Evolutionary conservation across 2,113 vertebrate genomes (phyloP).

Genomic region (Charadrius vociferus): DNA sequence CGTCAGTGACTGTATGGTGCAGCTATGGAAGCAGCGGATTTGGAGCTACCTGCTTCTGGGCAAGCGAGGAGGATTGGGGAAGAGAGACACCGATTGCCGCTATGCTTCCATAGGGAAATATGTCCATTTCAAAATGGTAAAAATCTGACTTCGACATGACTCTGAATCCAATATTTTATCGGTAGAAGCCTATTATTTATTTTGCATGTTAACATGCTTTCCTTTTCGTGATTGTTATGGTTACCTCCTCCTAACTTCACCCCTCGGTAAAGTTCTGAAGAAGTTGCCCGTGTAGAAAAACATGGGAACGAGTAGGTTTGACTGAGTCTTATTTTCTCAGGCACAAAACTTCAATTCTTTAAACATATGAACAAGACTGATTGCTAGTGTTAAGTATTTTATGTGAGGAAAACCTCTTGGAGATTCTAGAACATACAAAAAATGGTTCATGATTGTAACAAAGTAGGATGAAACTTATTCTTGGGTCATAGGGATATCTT

Average conservation of each 20-base stretch:
- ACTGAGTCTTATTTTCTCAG: not conserved
- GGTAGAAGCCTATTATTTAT: not conserved
- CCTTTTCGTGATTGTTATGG: not conserved
- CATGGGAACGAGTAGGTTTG: not conserved
- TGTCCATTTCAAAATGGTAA: not conserved
- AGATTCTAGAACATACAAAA: not conserved
- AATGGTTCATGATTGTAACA: not conserved
- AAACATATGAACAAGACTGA: not conserved
- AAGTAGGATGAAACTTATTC: not conserved
- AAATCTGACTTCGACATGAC: not conserved
- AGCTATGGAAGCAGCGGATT: not conserved
- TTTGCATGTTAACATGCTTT: not conserved
- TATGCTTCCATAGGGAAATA: not conserved
- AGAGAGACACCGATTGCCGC: not conserved
- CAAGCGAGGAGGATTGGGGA: not conserved
- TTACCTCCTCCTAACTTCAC: not conserved
- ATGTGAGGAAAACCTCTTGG: not conserved
- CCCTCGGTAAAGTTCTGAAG: not conserved
- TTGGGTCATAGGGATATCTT: not conserved
- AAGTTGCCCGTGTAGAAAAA: not conserved
- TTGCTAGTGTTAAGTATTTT: not conserved
- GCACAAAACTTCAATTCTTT: not conserved
- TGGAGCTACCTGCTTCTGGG: not conserved
- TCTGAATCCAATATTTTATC: not conserved
- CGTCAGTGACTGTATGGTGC: accelerated